Evolutionary conservation across 2,888 invertebrate species (phyloP).

Genomic region (Nemurella pictetii): DNA sequence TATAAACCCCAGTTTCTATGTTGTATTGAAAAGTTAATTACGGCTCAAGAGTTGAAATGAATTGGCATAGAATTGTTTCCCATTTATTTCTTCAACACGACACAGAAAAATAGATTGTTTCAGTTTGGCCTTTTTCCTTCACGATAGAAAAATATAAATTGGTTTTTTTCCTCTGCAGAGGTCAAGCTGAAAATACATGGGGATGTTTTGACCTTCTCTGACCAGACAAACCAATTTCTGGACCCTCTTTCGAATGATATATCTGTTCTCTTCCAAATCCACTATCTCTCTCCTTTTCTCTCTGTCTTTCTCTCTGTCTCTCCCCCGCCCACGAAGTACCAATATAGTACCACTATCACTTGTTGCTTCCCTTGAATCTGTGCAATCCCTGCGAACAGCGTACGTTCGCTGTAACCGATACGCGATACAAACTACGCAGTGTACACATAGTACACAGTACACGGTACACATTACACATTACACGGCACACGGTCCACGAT

Average conservation of each 20-base stretch:
- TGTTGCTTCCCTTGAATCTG: constrained; percentile 46
- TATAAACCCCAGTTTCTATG: neutral
- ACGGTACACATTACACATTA: too few relatives aligned
- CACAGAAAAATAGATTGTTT: constrained; percentile 27
- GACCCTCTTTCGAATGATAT: constrained; percentile 35
- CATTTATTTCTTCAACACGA: constrained; percentile 14
- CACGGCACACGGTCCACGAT: too few relatives aligned
- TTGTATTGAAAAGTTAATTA: constrained; percentile 19
- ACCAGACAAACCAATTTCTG: constrained; percentile 40
- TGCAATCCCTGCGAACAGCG: constrained; percentile 41
- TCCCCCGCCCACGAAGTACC: constrained; percentile 25
- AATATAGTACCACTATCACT: constrained; percentile 45
- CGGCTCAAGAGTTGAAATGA: constrained; percentile 4
- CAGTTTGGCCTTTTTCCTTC: constrained; percentile 10
- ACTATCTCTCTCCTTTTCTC: constrained; percentile 42
- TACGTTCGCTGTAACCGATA: neutral
- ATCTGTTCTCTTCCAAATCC: constrained; percentile 34
- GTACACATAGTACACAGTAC: too few relatives aligned
- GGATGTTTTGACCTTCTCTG: constrained; percentile 25
- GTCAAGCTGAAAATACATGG: constrained; percentile 15
- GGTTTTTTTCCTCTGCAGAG: constrained; percentile 13
- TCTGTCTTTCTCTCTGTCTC: neutral
- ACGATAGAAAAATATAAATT: constrained; percentile 28
- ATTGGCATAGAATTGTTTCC: constrained; percentile 18
- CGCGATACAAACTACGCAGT: too few relatives aligned